These are phyloP conservation scores for Formica aserva DNA, from an alignment of 2,888 invertebrate genomes.

Conservation along the genomic window DNA sequence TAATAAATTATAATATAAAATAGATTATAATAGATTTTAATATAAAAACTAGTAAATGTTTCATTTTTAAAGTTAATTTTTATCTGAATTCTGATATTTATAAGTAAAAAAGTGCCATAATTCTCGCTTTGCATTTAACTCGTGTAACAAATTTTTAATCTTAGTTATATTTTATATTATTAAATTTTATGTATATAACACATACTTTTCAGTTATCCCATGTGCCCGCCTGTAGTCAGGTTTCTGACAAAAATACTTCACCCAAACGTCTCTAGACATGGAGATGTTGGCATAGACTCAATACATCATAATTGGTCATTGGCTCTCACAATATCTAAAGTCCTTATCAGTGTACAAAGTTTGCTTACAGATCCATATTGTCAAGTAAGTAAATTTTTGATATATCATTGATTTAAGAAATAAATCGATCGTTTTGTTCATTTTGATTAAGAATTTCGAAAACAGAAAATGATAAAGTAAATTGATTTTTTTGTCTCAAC, in stretches of 20 bases:
- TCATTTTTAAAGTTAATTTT: background rate
- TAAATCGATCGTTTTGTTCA: background rate
- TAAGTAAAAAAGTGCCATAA: background rate
- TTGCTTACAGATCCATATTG: slow-evolving; percentile 96
- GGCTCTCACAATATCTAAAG: slow-evolving; percentile 95
- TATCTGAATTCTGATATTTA: background rate
- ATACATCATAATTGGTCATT: slow-evolving; percentile 99
- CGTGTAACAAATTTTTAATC: background rate
- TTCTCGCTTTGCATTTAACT: background rate
- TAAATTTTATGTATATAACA: background rate
- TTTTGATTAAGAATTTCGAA: background rate
- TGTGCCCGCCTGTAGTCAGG: slow-evolving; percentile 96
- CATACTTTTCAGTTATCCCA: slow-evolving; percentile 90
- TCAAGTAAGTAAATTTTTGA: slow-evolving; percentile 87
- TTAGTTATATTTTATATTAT: background rate
- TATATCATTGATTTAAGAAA: background rate
- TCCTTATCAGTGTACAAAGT: slow-evolving; percentile 95
- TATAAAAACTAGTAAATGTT: slow-evolving; percentile 24
- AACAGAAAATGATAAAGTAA: background rate
- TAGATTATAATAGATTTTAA: no score
- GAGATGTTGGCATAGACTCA: slow-evolving; percentile 97
- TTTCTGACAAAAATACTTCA: slow-evolving; percentile 97
- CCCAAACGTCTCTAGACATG: slow-evolving; percentile 97
- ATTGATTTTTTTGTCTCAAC: background rate
- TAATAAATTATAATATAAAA: no score